Evolutionary conservation across 2,113 vertebrate species (phyloP).

Genomic region (Setophaga coronata): DNA sequence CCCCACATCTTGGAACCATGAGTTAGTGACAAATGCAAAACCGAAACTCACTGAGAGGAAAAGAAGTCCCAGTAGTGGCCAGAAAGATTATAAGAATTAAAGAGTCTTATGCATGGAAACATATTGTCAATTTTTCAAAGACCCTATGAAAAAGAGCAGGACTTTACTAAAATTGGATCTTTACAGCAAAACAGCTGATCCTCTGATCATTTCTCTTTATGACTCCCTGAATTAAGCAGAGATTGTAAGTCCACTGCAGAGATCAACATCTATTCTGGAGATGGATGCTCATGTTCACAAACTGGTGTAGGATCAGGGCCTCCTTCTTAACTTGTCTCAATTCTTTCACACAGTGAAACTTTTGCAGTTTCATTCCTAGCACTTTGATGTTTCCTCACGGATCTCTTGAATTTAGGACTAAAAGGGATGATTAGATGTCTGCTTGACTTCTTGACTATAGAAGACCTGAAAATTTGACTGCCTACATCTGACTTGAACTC

Average conservation of each 20-base stretch:
- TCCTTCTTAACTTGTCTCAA: not conserved
- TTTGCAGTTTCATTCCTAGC: not conserved
- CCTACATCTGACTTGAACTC: not conserved
- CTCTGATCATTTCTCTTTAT: not conserved
- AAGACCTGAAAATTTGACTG: not conserved
- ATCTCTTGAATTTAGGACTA: not conserved
- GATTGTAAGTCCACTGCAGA: not conserved
- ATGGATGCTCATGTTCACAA: rapidly evolving
- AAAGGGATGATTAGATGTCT: not conserved
- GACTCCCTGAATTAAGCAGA: not conserved
- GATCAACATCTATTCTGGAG: not conserved
- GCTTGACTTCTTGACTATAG: not conserved
- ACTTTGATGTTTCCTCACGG: not conserved
- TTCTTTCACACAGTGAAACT: not conserved
- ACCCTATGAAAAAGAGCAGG: not conserved
- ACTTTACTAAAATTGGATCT: not conserved
- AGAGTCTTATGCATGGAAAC: not conserved
- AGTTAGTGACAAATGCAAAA: not conserved
- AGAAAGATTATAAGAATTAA: not conserved
- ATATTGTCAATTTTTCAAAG: not conserved
- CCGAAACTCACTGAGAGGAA: not conserved
- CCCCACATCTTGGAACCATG: not conserved
- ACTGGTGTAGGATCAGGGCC: not conserved
- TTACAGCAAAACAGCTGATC: not conserved
- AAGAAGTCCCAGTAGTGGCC: not conserved